phyloP scores from a whole-genome alignment of 2,888 invertebrate genomes.

The Cyclophora albipunctata region DNA sequence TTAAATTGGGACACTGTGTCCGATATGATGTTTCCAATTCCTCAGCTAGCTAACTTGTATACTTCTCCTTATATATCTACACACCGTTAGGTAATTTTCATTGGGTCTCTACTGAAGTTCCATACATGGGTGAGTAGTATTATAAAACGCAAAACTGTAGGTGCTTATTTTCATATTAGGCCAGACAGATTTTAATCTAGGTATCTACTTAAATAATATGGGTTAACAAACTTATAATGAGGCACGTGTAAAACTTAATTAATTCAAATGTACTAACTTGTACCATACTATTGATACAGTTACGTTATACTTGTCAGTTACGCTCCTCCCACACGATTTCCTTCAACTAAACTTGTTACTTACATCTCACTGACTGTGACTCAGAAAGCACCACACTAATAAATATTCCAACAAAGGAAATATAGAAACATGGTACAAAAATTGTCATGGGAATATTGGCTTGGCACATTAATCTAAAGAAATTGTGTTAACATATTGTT shows the following conservation, averaged over 20 bases:
- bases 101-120: neutral
- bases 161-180: neutral
- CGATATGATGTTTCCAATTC: too few relatives aligned
- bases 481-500: constrained; percentile 26
- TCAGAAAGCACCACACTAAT: too few relatives aligned
- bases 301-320: too few relatives aligned
- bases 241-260: neutral
- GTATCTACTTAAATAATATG: neutral
- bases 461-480: neutral
- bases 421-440: too few relatives aligned
- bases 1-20: too few relatives aligned
- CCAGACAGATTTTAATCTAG: neutral
- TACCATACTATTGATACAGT: neutral
- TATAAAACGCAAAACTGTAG: neutral
- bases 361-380: too few relatives aligned
- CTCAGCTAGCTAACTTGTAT: neutral
- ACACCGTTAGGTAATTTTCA: neutral
- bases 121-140: neutral
- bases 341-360: too few relatives aligned
- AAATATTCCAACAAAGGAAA: too few relatives aligned
- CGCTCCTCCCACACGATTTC: too few relatives aligned
- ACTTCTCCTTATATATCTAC: neutral
- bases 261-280: neutral
- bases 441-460: neutral
- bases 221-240: neutral